These are phyloP conservation scores for Lasioglossum morio DNA, from an alignment of 2,888 invertebrate genomes.

Conservation along the genomic window DNA sequence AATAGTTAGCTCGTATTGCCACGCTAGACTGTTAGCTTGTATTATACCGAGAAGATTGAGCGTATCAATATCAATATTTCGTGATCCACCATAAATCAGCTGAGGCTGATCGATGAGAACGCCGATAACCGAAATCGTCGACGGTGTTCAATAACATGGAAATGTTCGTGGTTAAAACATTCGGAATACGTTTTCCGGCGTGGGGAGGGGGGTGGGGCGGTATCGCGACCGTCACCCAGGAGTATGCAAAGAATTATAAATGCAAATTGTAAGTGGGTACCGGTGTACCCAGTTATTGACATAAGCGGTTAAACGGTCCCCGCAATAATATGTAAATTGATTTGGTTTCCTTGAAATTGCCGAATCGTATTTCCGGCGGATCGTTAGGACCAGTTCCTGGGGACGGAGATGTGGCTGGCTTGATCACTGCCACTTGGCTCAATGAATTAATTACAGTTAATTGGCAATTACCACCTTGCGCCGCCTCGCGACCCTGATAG, in stretches of 20 bases:
- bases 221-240: background rate
- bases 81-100: background rate
- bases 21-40: background rate
- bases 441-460: slow-evolving; percentile 81
- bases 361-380: slow-evolving; percentile 44
- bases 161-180: background rate
- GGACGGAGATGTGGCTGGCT: slow-evolving; percentile 55
- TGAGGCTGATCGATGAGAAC: background rate
- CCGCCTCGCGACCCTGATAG: slow-evolving; percentile 65
- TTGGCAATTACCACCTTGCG: slow-evolving; percentile 77
- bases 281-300: slow-evolving; percentile 18
- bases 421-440: slow-evolving; percentile 72
- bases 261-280: background rate
- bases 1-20: background rate
- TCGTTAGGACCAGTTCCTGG: slow-evolving; percentile 41
- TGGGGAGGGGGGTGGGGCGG: too few species aligned
- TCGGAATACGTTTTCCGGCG: background rate
- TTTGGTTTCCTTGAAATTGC: slow-evolving; percentile 44
- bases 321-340: slow-evolving; percentile 33
- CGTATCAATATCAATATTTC: background rate
- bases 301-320: slow-evolving; percentile 15
- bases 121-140: background rate
- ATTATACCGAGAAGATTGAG: background rate
- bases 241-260: background rate
- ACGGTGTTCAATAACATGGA: background rate